Conservation (phyloP, 30 jellyfish, hydroid and myxozoan species). For the Turritopsis dohrnii region DNA sequence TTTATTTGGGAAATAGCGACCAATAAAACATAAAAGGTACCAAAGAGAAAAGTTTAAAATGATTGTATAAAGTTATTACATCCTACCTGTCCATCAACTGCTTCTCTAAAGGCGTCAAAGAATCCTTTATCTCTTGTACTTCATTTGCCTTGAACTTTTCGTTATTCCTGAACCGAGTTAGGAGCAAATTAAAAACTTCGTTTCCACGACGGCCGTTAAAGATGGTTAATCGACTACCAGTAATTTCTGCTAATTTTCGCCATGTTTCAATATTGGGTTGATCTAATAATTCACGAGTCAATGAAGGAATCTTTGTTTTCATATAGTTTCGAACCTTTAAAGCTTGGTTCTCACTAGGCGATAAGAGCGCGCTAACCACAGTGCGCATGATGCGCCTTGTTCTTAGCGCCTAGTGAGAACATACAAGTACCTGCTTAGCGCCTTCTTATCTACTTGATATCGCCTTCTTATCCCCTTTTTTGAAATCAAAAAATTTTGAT, state of each 20-base stretch:
- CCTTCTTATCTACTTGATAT: no score
- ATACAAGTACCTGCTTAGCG: no score
- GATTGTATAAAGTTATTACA: not conserved
- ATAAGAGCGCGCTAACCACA: no score
- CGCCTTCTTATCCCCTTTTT: no score
- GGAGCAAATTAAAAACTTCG: constrained; percentile 21
- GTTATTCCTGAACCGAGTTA: constrained; percentile 9
- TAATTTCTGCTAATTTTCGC: constrained; percentile 26
- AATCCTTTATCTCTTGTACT: constrained; percentile 21
- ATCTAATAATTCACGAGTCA: not conserved
- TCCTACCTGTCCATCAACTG: constrained; percentile 33
- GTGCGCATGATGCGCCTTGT: no score
- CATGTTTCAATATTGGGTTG: not conserved
- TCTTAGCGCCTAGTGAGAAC: no score
- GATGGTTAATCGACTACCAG: constrained; percentile 22
- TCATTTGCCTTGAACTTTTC: constrained; percentile 7
- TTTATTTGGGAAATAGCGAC: no score
- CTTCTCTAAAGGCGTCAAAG: constrained; percentile 29
- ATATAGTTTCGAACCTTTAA: not conserved
- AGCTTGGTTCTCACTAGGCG: no score
- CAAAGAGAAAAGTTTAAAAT: not conserved
- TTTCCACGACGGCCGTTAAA: constrained; percentile 38
- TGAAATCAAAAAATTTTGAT: no score
- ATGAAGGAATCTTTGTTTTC: not conserved
- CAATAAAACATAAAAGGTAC: not conserved